phyloP scores from a whole-genome alignment of 2,797 vertebrate genomes.

The Geotria australis region DNA sequence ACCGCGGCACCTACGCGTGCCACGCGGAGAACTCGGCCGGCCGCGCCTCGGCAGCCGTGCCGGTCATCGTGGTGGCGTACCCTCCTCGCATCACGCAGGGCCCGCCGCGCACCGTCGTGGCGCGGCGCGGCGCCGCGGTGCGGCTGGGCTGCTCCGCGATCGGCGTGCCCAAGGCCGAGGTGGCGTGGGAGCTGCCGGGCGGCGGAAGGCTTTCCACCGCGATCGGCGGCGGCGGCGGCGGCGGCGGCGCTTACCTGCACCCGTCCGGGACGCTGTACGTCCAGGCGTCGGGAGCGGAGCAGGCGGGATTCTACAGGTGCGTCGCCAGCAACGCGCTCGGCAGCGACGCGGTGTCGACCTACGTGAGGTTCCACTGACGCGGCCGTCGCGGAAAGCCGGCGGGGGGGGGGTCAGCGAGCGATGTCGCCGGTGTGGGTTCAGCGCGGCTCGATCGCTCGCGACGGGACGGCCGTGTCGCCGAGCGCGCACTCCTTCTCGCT shows the following conservation, averaged over 20 bases:
- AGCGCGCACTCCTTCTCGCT: no score
- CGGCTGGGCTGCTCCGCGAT: slow-evolving; percentile 37
- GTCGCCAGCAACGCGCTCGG: slow-evolving; percentile 49
- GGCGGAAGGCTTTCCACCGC: slow-evolving; percentile 19
- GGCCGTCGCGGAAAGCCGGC: no score
- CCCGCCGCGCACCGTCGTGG: slow-evolving; percentile 28
- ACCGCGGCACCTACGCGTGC: slow-evolving; percentile 47
- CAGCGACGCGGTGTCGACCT: slow-evolving; percentile 36
- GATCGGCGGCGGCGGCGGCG: slow-evolving; percentile 20
- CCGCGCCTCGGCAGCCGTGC: slow-evolving; percentile 16
- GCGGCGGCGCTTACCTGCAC: slow-evolving; percentile 52
- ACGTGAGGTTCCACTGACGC: slow-evolving; percentile 9
- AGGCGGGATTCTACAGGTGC: slow-evolving; percentile 51
- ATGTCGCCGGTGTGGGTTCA: no score
- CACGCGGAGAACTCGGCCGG: slow-evolving; percentile 24
- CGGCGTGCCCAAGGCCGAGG: slow-evolving; percentile 33
- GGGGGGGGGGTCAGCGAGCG: no score
- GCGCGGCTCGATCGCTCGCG: no score
- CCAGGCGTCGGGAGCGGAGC: slow-evolving; percentile 29
- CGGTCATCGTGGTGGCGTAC: slow-evolving; percentile 37
- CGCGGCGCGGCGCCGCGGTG: slow-evolving; percentile 31
- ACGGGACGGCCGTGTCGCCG: no score
- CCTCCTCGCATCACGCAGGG: slow-evolving; percentile 44
- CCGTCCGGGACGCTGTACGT: slow-evolving; percentile 52
- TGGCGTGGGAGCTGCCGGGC: slow-evolving; percentile 60